These are phyloP conservation scores for Phortica okadai DNA, from an alignment of 2,888 invertebrate genomes.

Conservation along the genomic window DNA sequence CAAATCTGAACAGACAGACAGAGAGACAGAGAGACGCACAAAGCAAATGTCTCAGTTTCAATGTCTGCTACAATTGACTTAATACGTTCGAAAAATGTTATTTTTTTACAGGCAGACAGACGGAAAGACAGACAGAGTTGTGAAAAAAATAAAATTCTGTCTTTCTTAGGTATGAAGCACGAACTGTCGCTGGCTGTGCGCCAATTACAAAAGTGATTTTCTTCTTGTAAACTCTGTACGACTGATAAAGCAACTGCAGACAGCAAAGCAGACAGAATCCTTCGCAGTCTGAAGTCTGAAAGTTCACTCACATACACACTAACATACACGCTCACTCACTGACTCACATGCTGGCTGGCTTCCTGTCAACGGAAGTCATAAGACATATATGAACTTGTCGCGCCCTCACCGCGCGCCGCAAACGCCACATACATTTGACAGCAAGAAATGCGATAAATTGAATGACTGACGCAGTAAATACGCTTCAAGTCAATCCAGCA, in stretches of 20 bases:
- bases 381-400: constrained; percentile 55
- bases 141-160: constrained; percentile 9
- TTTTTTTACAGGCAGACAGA: constrained; percentile 19
- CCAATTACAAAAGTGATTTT: constrained; percentile 69
- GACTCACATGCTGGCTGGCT: constrained; percentile 52
- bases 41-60: not conserved
- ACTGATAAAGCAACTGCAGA: constrained; percentile 33
- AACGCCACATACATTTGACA: constrained; percentile 18
- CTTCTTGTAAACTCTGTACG: constrained; percentile 41
- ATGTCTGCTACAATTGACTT: constrained; percentile 29
- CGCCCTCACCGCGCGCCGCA: not conserved
- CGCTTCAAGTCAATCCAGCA: constrained; percentile 42
- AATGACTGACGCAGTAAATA: constrained; percentile 70
- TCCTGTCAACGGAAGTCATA: constrained; percentile 73
- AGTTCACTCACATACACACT: constrained; percentile 30
- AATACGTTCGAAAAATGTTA: constrained; percentile 12
- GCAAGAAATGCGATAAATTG: constrained; percentile 69
- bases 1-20: constrained; percentile 53
- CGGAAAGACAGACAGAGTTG: not conserved
- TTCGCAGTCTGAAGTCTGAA: constrained; percentile 57
- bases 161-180: constrained; percentile 4
- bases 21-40: constrained; percentile 50
- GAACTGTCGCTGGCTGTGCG: constrained; percentile 67
- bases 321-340: not conserved
- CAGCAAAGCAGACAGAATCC: not conserved